phyloP scores from a whole-genome alignment of 2,888 invertebrate species.

The Plusia festucae region DNA sequence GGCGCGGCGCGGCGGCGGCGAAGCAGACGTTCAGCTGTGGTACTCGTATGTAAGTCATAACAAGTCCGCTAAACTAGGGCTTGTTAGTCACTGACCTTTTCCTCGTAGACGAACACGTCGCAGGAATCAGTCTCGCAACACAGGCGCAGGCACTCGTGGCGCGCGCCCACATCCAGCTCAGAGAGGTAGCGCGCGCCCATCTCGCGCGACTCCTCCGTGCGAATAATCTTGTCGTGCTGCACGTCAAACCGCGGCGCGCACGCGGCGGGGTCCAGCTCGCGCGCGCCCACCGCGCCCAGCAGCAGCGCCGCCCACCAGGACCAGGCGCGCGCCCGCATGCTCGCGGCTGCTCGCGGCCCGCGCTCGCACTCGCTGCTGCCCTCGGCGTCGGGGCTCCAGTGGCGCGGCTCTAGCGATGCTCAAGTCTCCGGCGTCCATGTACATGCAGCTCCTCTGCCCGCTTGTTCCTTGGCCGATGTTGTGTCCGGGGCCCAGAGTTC shows the following conservation, averaged over 20 bases:
- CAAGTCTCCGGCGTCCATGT: conserved; percentile 26
- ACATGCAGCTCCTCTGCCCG: neutral
- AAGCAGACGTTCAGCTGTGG: neutral
- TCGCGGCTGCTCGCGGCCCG: conserved; percentile 53
- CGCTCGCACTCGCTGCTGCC: conserved; percentile 35
- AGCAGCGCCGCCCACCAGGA: conserved; percentile 67
- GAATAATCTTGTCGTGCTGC: conserved; percentile 96
- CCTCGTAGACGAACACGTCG: conserved; percentile 97
- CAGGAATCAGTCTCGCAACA: conserved; percentile 96
- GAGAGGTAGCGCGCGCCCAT: conserved; percentile 97
- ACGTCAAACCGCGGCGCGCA: conserved; percentile 95
- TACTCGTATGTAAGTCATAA: neutral
- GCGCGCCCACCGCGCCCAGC: conserved; percentile 71
- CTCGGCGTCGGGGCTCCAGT: conserved; percentile 17
- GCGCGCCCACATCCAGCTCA: conserved; percentile 94
- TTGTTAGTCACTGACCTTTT: conserved; percentile 90
- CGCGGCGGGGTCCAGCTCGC: conserved; percentile 90
- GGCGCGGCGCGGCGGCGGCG: too few species aligned
- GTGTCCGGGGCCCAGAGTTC: neutral
- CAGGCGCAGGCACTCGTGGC: conserved; percentile 94
- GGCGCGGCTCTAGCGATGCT: conserved; percentile 7
- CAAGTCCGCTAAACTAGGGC: neutral
- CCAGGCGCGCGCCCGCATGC: conserved; percentile 62
- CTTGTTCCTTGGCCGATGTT: neutral
- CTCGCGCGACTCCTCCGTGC: conserved; percentile 96